Percentiles rank a stretch among this genome's conserved stretches.
These are phyloP conservation scores for Aleiodes sp. DNA, from an alignment of 1,140 invertebrate genomes.

Conservation along the genomic window DNA sequence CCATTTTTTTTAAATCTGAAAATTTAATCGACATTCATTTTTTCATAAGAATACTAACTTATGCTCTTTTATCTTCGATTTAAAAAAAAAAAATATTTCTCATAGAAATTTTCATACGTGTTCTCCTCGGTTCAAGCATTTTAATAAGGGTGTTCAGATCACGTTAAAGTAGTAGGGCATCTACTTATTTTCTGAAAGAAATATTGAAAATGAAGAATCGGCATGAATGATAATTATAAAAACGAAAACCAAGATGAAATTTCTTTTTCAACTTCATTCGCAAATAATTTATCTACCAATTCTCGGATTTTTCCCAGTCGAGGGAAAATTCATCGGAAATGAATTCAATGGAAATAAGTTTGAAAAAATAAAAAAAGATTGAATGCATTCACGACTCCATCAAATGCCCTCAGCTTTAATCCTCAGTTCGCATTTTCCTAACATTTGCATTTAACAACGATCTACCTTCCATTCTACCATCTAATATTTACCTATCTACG, in stretches of 20 bases:
- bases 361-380: neutral
- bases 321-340: neutral
- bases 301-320: neutral
- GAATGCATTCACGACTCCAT: conserved; percentile 16
- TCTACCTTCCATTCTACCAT: neutral
- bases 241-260: neutral
- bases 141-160: no score
- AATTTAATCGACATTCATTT: no score
- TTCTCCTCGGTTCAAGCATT: no score
- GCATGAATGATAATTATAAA: neutral
- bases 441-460: conserved; percentile 15
- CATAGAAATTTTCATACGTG: no score
- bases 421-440: conserved; percentile 4
- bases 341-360: conserved; percentile 9
- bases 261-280: neutral
- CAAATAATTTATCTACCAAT: conserved; percentile 13
- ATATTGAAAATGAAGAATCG: neutral
- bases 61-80: no score
- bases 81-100: no score
- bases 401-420: conserved; percentile 13
- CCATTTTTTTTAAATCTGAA: no score
- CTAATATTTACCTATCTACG: neutral
- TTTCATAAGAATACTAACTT: no score
- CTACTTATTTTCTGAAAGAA: neutral
- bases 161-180: no score